Base-by-base conservation (phyloP, 2,888 invertebrate genomes). In the Trissonchulus latispiculum region DNA sequence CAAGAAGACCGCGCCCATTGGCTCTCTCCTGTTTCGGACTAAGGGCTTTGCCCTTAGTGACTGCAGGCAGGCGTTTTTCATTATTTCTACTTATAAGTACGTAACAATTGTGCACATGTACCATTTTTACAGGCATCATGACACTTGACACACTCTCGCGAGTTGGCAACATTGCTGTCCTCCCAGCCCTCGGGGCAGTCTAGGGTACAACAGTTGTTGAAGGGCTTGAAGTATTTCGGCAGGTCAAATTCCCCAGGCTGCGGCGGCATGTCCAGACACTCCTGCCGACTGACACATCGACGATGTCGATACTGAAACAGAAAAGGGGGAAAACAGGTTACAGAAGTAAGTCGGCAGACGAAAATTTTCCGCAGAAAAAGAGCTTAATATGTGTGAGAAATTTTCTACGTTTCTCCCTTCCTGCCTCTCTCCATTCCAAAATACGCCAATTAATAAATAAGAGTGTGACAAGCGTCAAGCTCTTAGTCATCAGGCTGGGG, bases 181-280 rank as follows among this genome's bases (percentile, higher is more conserved):
- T 87, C 87, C 81, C 87, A 91, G 0, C 90, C 89, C 2, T 87
- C 85, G 0, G 93, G 93, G 80, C 95, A 95, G 72, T 89, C 87
- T 75, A 89, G 86, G 36, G 89, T 84, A 85, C 94, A 94, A 68
- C 86, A 84, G 61, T 86, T 86, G 72, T 88, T 85, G 81, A 88
- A 88, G 61, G 90, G 88, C 84, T 90, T 91, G 86, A 89, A 90
- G 0, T 87, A 86, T 66, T 76, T 61, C 68, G 75, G 62, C 72
- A 76, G 74, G 35, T 70, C 33, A 32, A 33, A 59, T 28, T 61
- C 66, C 32, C 71, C 72, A 62, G 37, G 69, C 1, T 72, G 73
- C 18, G 74, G 37, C 15, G 64, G 33, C 28, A 61, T 72, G 75
- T 85, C 80, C 72, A 88, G 85, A 82, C 96, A 97, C 81, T 90